Percentiles rank a stretch among this genome's conserved stretches.
These are phyloP conservation scores for Artibeus lituratus DNA, from an alignment of 2,797 vertebrate species.

Conservation along the genomic window DNA sequence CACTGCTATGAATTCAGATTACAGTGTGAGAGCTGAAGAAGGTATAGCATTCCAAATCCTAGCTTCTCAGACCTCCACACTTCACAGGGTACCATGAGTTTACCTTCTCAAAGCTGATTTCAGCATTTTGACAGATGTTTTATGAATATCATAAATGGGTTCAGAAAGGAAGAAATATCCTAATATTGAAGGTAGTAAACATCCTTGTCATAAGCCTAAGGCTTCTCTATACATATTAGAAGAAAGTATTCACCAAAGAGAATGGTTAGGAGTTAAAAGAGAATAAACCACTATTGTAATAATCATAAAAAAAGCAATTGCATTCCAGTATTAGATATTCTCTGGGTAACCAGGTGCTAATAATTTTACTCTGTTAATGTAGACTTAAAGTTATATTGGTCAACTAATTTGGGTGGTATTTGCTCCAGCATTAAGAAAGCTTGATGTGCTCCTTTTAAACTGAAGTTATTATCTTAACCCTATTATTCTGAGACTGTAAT, in stretches of 20 bases:
- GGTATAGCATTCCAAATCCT: constrained; percentile 41
- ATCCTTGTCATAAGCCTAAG: constrained; percentile 62
- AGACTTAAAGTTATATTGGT: constrained; percentile 59
- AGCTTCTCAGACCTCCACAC: constrained; percentile 17
- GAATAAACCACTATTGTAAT: constrained; percentile 76
- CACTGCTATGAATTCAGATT: constrained; percentile 30
- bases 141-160: constrained; percentile 72
- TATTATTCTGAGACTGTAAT: constrained; percentile 54
- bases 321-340: constrained; percentile 48
- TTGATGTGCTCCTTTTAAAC: constrained; percentile 54
- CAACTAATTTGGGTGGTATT: constrained; percentile 58
- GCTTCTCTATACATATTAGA: constrained; percentile 63
- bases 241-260: constrained; percentile 67
- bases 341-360: constrained; percentile 69
- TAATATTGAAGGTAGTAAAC: constrained; percentile 76
- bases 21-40: not conserved
- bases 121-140: constrained; percentile 74
- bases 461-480: constrained; percentile 47
- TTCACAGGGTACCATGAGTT: constrained; percentile 53
- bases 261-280: constrained; percentile 67
- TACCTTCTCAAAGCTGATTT: constrained; percentile 70
- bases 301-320: constrained; percentile 76
- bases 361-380: constrained; percentile 69
- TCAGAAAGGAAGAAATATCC: constrained; percentile 69
- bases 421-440: constrained; percentile 53